These are phyloP conservation scores for Drosophila neotestacea DNA, from an alignment of 2,888 invertebrate species.

Conservation along the genomic window DNA sequence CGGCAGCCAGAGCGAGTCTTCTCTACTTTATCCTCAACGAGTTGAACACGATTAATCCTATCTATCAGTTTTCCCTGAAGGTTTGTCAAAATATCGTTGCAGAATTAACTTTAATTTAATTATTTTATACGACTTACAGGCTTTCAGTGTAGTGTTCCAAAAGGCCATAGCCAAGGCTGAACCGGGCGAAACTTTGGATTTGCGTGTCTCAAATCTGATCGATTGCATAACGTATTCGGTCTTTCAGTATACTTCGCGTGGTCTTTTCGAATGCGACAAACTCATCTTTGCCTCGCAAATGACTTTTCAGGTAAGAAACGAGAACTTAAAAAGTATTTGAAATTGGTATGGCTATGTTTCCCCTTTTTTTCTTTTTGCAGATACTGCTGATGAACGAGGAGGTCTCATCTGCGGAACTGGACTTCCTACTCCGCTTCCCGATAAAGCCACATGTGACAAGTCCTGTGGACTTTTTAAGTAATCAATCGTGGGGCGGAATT, in stretches of 20 bases:
- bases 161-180: constrained; percentile 96
- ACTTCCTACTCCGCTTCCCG: constrained; percentile 96
- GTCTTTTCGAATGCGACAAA: constrained; percentile 98
- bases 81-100: constrained; percentile 81
- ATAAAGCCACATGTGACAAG: constrained; percentile 96
- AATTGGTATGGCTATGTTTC: not conserved
- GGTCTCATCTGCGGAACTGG: constrained; percentile 93
- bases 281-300: constrained; percentile 98
- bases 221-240: constrained; percentile 98
- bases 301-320: constrained; percentile 92
- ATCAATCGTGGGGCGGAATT: constrained; percentile 97
- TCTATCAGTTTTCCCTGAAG: constrained; percentile 98
- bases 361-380: constrained; percentile 85
- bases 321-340: not conserved
- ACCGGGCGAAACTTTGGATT: constrained; percentile 91
- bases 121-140: constrained; percentile 86
- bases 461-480: constrained; percentile 97
- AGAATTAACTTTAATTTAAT: not conserved
- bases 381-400: constrained; percentile 95
- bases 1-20: constrained; percentile 96
- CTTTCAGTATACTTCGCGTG: constrained; percentile 96
- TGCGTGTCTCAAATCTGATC: constrained; percentile 94
- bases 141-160: constrained; percentile 98
- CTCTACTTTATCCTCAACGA: constrained; percentile 98
- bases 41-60: constrained; percentile 97